These are phyloP conservation scores for Scaptomyza pallida DNA, from an alignment of 1,140 invertebrate genomes.

Conservation along the genomic window DNA sequence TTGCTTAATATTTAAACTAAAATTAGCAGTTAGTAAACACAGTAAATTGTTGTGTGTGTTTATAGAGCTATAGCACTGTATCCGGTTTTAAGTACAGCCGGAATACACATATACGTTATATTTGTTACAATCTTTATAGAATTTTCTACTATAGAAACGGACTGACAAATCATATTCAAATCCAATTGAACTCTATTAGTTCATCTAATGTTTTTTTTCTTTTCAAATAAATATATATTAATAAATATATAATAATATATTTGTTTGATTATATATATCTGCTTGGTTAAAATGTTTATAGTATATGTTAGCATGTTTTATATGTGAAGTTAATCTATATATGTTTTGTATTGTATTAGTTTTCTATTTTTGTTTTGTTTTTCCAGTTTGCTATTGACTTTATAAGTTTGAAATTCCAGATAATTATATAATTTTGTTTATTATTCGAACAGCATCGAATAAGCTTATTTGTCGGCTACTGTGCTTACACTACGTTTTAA, in stretches of 20 bases:
- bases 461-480: conserved; percentile 49
- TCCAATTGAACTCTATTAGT: conserved; percentile 15
- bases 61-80: conserved; percentile 54
- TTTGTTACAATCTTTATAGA: conserved; percentile 4
- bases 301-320: conserved; percentile 34
- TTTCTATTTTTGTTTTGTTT: conserved; percentile 15
- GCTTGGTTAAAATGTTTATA: conserved; percentile 21
- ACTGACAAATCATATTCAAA: conserved; percentile 33
- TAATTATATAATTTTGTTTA: conserved; percentile 46
- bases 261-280: conserved; percentile 41
- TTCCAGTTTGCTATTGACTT: conserved; percentile 21
- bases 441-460: conserved; percentile 74
- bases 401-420: conserved; percentile 62
- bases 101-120: conserved; percentile 43
- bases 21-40: conserved; percentile 46
- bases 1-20: conserved; percentile 34
- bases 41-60: conserved; percentile 28
- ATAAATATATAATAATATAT: conserved; percentile 31
- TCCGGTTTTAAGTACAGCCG: conserved; percentile 65
- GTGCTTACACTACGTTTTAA: conserved; percentile 59
- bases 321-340: conserved; percentile 29
- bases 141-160: conserved; percentile 10
- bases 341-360: conserved; percentile 21
- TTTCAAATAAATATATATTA: conserved; percentile 33
- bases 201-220: conserved; percentile 12